A percentile compares a stretch with the other conserved stretches of the same genome.
Evolutionary conservation across 2,113 vertebrate genomes (phyloP).

Genomic region (Anarrhichthys ocellatus): DNA sequence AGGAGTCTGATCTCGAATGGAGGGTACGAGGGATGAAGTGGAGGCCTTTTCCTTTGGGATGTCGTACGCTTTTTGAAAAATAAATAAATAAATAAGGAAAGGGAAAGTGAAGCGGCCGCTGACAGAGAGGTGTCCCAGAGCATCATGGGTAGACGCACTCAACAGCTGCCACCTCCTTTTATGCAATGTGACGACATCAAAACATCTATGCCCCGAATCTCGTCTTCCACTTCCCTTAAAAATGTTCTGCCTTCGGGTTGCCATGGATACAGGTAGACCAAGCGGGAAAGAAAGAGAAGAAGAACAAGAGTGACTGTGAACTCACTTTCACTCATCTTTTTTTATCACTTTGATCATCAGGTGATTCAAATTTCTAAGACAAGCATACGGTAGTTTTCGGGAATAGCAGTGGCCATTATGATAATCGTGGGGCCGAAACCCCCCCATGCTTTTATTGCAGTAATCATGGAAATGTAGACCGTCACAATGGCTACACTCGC

Average conservation of each 20-base stretch:
- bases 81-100: background rate
- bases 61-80: slow-evolving; percentile 49
- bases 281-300: background rate
- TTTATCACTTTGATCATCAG: slow-evolving; percentile 10
- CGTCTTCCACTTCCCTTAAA: slow-evolving; percentile 32
- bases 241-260: slow-evolving; percentile 59
- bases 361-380: slow-evolving; percentile 10
- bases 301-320: background rate
- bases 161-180: slow-evolving; percentile 34
- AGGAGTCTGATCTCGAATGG: slow-evolving; percentile 20
- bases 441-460: slow-evolving; percentile 13
- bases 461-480: slow-evolving; percentile 49
- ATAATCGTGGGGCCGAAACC: slow-evolving; percentile 34
- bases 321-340: slow-evolving; percentile 9
- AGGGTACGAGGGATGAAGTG: slow-evolving; percentile 14
- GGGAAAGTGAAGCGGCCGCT: slow-evolving; percentile 17
- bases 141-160: slow-evolving; percentile 44
- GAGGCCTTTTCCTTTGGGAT: slow-evolving; percentile 2
- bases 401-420: slow-evolving; percentile 32
- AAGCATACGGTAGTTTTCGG: background rate
- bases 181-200: slow-evolving; percentile 44
- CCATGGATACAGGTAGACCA: slow-evolving; percentile 70
- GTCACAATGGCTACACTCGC: background rate
- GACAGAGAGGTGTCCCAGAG: slow-evolving; percentile 22
- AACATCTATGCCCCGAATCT: slow-evolving; percentile 56